Base-by-base conservation (phyloP, 2,888 invertebrate species). In the Latheticus oryzae region DNA sequence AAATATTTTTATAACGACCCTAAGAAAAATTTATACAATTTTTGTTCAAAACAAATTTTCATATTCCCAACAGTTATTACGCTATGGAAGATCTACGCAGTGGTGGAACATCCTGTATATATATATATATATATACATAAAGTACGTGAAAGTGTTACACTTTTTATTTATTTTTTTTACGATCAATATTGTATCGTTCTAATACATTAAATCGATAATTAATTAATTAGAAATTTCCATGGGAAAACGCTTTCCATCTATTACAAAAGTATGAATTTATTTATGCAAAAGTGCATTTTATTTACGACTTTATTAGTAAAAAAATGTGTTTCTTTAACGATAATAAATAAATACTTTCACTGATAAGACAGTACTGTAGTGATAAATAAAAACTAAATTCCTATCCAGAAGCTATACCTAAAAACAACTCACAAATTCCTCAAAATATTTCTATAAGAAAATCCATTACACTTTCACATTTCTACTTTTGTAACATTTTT, bases 171-270 rank as follows among this genome's bases (percentile, higher is more conserved):
- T n/a, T n/a, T n/a, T 26, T 38, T 28, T 28, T 30, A 45, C 32
- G 15, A 19, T 43, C 30, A 35, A 17, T 19, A 15, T 45, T 30
- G 9, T 23, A 30, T 28, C 30, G 45, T 45, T 45, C 30, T 21
- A 15, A 8, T 11, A 19, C 30, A 30, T 45, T 45, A 45, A 32
- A 19, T 45, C 17, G 7, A 17, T 32, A 28, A 45, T 45, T 45
- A 45, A 30, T 30, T 30, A 45, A 45, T 45, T 45, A 38, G 11
- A 17, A 30, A n/a, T n/a, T n/a, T n/a, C 8, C 5, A 5, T n/a
- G 28, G 45, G 32, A 45, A 45, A 45, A 37, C 42, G 42, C 30
- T 45, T 45, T 30, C 30, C 45, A 45, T 7, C 16, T 45, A 30
- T 11, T 26, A 21, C 12, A n/a, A 24, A 21, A n/a, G n/a, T n/a